Base-by-base conservation (phyloP, 2,113 vertebrate genomes). In the Hemicordylus capensis region DNA sequence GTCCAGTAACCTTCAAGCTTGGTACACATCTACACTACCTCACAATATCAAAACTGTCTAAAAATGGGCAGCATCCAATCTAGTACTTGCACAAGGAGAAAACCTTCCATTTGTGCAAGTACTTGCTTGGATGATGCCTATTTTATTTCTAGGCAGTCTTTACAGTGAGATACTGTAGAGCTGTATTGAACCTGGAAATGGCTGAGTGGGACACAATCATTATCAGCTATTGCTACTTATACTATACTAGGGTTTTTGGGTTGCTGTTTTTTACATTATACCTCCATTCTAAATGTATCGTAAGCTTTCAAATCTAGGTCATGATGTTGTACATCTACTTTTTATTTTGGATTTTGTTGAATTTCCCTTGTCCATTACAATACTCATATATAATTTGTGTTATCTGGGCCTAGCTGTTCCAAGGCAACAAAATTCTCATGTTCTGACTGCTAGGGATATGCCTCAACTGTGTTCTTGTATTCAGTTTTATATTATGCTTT, bases 211-310 rank as follows among this genome's bases (percentile, higher is more conserved):
- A 70, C 3, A 51, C 31, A 1, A 7, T n/a, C 0, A 24, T 10
- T 54, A 19, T 54, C 44, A 37, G 11, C 24, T 67, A 66, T 19
- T 0, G 0, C 3, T 7, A 5, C 4, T 12, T 42, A 67, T 2
- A 48, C 2, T 48, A 66, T 39, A 15, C 4, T 17, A 19, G 14
- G 1, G 37, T 48, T 66, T 42, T n/a, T n/a, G n/a, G n/a, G n/a
- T n/a, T n/a, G n/a, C n/a, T n/a, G n/a, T n/a, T n/a, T n/a, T n/a
- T n/a, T n/a, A n/a, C n/a, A 76, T 9, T 46, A 42, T 26, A 64
- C 3, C 6, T 66, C 42, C 26, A 66, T 83, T 48, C 42, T 61
- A 74, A 63, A 54, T 51, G 37, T 9, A 48, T 66, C 3, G 44
- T 59, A 73, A 54, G 26, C 3, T 42, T 56, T 39, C 66, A 69